A percentile compares a stretch with the other conserved stretches of the same genome.
phyloP scores from a whole-genome alignment of 2,797 vertebrate genomes.

The Pampus argenteus region DNA sequence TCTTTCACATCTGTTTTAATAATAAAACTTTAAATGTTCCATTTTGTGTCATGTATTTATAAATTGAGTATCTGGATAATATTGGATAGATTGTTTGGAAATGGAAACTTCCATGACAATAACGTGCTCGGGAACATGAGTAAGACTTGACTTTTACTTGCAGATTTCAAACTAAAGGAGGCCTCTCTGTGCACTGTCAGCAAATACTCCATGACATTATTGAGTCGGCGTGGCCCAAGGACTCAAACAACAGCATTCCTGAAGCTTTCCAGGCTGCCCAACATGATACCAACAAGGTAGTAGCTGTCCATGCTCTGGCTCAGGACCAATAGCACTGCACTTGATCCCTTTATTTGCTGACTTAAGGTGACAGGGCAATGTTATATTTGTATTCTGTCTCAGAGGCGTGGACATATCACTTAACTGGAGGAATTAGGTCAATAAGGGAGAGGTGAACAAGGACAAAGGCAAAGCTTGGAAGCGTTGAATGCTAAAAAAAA shows the following conservation, averaged over 20 bases:
- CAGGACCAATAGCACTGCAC: background rate
- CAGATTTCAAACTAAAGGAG: background rate
- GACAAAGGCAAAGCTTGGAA: background rate
- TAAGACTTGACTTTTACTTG: background rate
- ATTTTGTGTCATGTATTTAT: background rate
- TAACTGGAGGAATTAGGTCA: constrained; percentile 21
- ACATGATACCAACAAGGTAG: background rate
- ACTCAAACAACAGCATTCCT: constrained; percentile 1
- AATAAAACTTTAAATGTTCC: background rate
- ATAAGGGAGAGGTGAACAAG: background rate
- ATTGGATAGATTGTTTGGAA: too few relatives aligned
- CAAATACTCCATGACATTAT: background rate
- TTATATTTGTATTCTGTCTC: constrained; percentile 35
- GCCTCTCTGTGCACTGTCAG: background rate
- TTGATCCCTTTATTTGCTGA: constrained; percentile 46
- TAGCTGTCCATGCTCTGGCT: background rate
- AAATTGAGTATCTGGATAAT: too few relatives aligned
- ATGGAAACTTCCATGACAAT: background rate
- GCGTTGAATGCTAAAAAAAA: background rate
- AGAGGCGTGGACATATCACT: constrained; percentile 27
- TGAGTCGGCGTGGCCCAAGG: constrained; percentile 4
- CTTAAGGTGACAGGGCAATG: constrained; percentile 43
- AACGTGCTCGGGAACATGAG: background rate
- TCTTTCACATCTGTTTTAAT: background rate
- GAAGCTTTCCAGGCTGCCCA: background rate